Evolutionary conservation across 2,113 vertebrate species (phyloP).

Genomic region (Alexandromys fortis): DNA sequence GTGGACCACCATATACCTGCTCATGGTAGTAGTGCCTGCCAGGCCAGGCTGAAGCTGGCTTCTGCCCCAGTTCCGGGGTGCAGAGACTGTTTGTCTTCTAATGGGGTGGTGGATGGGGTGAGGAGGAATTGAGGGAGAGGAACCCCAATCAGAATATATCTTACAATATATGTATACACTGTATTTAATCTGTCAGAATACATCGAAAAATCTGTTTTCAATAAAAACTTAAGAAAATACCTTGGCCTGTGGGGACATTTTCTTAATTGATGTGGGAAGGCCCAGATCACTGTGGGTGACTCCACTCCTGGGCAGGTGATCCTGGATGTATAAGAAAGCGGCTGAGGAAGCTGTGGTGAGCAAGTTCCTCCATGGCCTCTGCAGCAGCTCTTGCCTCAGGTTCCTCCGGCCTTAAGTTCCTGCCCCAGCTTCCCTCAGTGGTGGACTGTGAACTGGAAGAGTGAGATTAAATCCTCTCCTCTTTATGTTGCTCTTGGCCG

Average conservation of each 20-base stretch:
- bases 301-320: neutral
- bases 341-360: neutral
- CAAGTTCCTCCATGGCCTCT: too few relatives aligned
- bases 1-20: neutral
- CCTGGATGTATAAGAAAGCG: neutral
- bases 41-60: too few relatives aligned
- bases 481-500: neutral
- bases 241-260: neutral
- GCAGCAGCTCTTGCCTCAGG: neutral
- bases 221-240: neutral
- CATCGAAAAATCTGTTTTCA: neutral
- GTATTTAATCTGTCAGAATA: neutral
- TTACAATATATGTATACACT: neutral
- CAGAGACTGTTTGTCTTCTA: neutral
- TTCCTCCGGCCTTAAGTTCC: neutral
- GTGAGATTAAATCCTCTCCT: neutral
- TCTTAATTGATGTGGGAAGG: neutral
- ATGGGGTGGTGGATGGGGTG: neutral
- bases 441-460: neutral
- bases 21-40: neutral
- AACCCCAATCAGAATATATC: neutral
- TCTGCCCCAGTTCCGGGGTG: neutral
- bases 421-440: neutral
- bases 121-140: neutral
- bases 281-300: neutral